These are phyloP conservation scores for Onychorhynchus coronatus DNA, from an alignment of 2,113 vertebrate genomes.

Conservation along the genomic window DNA sequence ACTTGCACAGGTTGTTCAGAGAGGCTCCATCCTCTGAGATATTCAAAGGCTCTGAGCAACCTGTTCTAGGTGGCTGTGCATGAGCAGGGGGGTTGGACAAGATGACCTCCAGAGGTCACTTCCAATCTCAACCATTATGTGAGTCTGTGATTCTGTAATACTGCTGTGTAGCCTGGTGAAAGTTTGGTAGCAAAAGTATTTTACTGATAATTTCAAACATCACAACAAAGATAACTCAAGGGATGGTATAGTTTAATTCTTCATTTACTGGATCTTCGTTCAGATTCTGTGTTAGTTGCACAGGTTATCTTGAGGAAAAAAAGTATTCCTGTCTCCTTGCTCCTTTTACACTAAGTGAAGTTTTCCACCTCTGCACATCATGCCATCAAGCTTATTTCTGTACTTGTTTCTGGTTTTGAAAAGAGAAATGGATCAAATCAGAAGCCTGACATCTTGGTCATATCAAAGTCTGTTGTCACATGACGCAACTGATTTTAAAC, in stretches of 20 bases:
- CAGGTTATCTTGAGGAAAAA: neutral
- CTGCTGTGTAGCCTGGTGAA: neutral
- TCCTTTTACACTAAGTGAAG: neutral
- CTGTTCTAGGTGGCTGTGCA: neutral
- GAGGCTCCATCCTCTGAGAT: neutral
- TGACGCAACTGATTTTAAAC: neutral
- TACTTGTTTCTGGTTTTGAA: neutral
- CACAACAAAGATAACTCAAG: neutral
- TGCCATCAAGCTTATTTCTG: neutral
- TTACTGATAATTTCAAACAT: neutral
- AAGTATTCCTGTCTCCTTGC: neutral
- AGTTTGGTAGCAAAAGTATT: neutral
- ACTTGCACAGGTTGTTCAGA: neutral
- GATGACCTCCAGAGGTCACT: neutral
- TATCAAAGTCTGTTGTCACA: neutral
- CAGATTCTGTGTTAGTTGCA: neutral
- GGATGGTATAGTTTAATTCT: neutral
- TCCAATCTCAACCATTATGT: neutral
- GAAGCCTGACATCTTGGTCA: neutral
- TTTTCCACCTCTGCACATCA: neutral
- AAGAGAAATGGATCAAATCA: neutral
- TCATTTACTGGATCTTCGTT: neutral
- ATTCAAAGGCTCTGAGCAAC: neutral
- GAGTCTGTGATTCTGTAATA: neutral
- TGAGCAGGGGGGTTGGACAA: neutral